A percentile compares a stretch with the other conserved stretches of the same genome.
Conservation (phyloP, 2,888 invertebrate species). For the Strigamia crassipes region DNA sequence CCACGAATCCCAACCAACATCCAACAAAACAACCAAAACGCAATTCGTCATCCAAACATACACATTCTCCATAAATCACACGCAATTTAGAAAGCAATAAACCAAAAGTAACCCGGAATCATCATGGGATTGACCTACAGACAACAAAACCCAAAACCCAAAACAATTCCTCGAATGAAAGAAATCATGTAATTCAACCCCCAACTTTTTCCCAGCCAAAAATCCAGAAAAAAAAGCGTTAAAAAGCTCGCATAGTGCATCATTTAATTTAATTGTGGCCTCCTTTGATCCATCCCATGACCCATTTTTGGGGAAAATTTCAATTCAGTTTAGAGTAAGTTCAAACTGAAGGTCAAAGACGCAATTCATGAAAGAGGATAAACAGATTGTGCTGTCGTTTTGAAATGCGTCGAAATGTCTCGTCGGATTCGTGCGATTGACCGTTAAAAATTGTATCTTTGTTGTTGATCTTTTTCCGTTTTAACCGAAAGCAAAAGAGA, state of each 20-base stretch:
- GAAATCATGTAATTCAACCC: no score
- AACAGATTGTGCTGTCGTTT: not conserved
- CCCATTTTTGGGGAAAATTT: not conserved
- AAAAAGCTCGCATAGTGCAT: not conserved
- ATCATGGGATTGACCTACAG: not conserved
- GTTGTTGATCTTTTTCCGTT: no score
- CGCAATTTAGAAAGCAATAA: not conserved
- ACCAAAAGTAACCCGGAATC: not conserved
- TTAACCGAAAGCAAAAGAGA: no score
- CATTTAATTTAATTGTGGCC: not conserved
- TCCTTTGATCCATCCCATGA: conserved; percentile 14
- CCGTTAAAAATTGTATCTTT: not conserved
- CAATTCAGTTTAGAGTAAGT: not conserved
- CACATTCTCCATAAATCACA: not conserved
- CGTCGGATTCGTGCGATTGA: not conserved
- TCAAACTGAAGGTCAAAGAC: conserved; percentile 33
- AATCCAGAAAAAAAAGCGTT: not conserved
- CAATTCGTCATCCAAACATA: no score
- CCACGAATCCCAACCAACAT: no score
- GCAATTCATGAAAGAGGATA: conserved; percentile 8
- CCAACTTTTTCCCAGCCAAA: not conserved
- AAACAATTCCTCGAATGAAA: no score
- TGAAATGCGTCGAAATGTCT: no score
- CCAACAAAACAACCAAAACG: no score
- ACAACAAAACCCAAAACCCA: not conserved